Evolutionary conservation across 2,113 vertebrate genomes (phyloP).

Genomic region (Sarotherodon lohbergeri): DNA sequence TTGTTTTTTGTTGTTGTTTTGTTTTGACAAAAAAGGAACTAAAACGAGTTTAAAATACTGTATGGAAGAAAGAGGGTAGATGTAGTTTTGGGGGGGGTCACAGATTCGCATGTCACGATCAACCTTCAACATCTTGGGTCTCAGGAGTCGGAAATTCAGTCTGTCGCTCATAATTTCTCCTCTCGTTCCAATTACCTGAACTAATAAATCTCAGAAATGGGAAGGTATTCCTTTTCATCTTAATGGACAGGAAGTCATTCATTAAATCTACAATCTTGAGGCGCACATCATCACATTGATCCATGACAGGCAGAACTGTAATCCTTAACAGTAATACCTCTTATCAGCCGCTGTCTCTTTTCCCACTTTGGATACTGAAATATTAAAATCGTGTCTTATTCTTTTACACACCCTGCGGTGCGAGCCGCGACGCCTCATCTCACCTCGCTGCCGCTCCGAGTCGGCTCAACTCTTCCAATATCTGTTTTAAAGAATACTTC

Average conservation of each 20-base stretch:
- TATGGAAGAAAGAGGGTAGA: not conserved
- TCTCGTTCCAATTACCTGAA: constrained; percentile 78
- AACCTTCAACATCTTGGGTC: constrained; percentile 43
- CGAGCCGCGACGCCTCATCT: constrained; percentile 23
- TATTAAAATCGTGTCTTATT: constrained; percentile 75
- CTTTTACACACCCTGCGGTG: constrained; percentile 60
- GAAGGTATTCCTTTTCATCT: constrained; percentile 69
- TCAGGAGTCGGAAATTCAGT: constrained; percentile 63
- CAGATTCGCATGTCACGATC: constrained; percentile 28
- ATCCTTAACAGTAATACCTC: constrained; percentile 69
- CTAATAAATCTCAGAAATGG: constrained; percentile 75
- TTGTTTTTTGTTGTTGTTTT: not conserved
- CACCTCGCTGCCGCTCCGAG: constrained; percentile 44
- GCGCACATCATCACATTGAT: constrained; percentile 66
- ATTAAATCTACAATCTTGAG: constrained; percentile 67
- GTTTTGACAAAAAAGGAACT: not conserved
- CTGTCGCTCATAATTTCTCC: constrained; percentile 60
- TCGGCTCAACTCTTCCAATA: constrained; percentile 32
- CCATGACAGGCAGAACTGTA: constrained; percentile 73
- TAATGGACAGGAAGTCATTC: constrained; percentile 80
- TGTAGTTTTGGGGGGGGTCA: not conserved
- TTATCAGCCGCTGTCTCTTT: constrained; percentile 41
- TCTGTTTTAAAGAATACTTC: constrained; percentile 57
- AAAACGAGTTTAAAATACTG: not conserved
- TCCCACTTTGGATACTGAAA: constrained; percentile 68